Base-by-base conservation (phyloP, 2,113 vertebrate genomes). In the Bujurquina vittata region DNA sequence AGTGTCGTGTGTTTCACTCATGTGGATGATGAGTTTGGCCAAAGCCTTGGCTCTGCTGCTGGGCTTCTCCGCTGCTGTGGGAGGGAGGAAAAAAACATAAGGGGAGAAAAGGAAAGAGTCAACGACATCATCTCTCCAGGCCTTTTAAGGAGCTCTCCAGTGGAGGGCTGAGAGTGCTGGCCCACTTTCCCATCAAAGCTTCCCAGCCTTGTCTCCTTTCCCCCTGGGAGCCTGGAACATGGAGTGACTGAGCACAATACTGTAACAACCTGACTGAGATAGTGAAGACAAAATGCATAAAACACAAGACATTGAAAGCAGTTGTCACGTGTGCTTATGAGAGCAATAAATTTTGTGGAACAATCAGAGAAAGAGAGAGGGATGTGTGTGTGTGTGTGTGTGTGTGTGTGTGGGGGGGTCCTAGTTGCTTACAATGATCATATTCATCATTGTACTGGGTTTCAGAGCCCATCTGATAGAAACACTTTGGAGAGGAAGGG, bases 121-220 rank as follows among this genome's bases (percentile, higher is more conserved):
- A 78, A 93, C 92, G 91, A 94, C 93, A 91, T 95, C 93, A 95
- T 95, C 94, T 95, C 93, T 93, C 91, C 94, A 88, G 88, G 86
- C 95, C 95, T 95, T 96, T 95, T 96, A 96, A 95, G 95, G 95
- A 95, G 91, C 93, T 94, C 93, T 95, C 93, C 93, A 93, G 94
- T 20, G 91, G 93, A 94, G 92, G 90, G 89, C 88, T 91, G 83
- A 88, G 87, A 93, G 59, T 12, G 74, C 85, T 95, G 94, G 94
- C 94, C 94, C 93, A 95, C 87, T 94, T 95, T 94, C 92, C 87
- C 93, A 93, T 89, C 91, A 87, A 60, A 86, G 87, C 90, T 92
- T 89, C 93, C 90, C 92, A 91, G 80, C 91, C 63, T 59, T n/a
- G 43, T 90, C 88, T 91, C 52, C 56, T 84, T 88, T 87, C 75